Conservation (phyloP, 2,888 invertebrate species). For the Seira musarum region DNA sequence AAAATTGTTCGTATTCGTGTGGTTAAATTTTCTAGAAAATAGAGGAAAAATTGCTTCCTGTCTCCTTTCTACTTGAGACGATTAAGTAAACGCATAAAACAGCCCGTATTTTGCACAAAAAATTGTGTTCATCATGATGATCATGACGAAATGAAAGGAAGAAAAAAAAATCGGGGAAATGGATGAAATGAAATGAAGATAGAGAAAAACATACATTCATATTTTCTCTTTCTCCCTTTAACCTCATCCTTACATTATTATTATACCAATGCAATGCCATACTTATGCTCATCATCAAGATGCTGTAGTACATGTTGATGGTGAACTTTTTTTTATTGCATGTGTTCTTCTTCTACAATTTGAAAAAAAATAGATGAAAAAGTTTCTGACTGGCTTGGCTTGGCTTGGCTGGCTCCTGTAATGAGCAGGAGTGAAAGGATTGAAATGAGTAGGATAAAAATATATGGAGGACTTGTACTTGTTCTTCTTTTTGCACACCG, state of each 20-base stretch:
- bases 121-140: background rate
- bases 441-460: background rate
- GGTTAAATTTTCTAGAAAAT: conserved; percentile 2
- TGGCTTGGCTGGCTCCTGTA: conserved; percentile 20
- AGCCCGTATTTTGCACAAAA: conserved; percentile 2
- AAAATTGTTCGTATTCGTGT: background rate
- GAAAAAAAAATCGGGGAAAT: conserved; percentile 22
- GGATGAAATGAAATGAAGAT: no score
- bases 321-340: no score
- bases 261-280: no score
- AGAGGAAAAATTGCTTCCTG: conserved; percentile 16
- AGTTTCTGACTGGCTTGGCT: conserved; percentile 14
- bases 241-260: no score
- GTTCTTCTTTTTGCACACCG: background rate
- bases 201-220: no score
- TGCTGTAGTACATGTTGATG: no score
- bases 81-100: conserved; percentile 11
- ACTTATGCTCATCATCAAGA: no score
- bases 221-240: no score
- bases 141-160: background rate
- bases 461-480: background rate
- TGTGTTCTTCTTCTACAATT: no score
- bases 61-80: conserved; percentile 8
- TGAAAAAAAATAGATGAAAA: conserved; percentile 15
- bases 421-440: conserved; percentile 16